phyloP scores from a whole-genome alignment of 2,888 invertebrate genomes.

The Nomada lathburiana region DNA sequence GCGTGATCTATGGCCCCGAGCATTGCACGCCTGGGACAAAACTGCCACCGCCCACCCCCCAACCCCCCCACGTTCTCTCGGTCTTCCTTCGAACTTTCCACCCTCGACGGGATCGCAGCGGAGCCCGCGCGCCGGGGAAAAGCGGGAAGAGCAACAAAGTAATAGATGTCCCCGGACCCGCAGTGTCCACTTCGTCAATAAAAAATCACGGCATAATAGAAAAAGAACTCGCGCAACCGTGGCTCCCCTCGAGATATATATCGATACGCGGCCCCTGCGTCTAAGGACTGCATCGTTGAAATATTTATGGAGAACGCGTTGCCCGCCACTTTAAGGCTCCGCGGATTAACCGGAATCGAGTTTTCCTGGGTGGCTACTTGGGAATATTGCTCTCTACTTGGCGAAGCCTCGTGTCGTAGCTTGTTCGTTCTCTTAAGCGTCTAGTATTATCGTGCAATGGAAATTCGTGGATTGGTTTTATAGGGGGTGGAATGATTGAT shows the following conservation, averaged over 20 bases:
- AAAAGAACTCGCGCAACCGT: slow-evolving; percentile 71
- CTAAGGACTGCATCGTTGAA: slow-evolving; percentile 73
- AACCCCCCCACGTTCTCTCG: too few species aligned
- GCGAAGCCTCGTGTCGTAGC: neutral
- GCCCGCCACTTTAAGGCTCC: slow-evolving; percentile 33
- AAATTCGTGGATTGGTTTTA: too few species aligned
- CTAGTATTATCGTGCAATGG: too few species aligned
- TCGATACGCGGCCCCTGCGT: slow-evolving; percentile 23
- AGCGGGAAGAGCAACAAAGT: slow-evolving; percentile 79
- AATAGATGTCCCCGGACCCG: slow-evolving; percentile 82
- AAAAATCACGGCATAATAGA: slow-evolving; percentile 84
- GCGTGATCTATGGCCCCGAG: slow-evolving; percentile 84
- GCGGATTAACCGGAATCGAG: slow-evolving; percentile 56
- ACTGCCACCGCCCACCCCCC: slow-evolving; percentile 77
- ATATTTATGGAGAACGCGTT: slow-evolving; percentile 78
- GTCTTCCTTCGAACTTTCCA: slow-evolving; percentile 66
- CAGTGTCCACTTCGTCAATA: slow-evolving; percentile 84
- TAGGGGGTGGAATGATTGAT: too few species aligned
- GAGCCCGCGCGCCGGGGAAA: slow-evolving; percentile 11
- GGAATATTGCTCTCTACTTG: neutral
- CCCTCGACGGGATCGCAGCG: slow-evolving; percentile 62
- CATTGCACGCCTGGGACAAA: slow-evolving; percentile 84
- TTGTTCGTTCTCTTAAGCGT: neutral
- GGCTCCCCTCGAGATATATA: slow-evolving; percentile 65
- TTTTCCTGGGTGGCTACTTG: slow-evolving; percentile 3